Evolutionary conservation across 2,888 invertebrate genomes (phyloP).

Genomic region (Eupithecia inturbata): DNA sequence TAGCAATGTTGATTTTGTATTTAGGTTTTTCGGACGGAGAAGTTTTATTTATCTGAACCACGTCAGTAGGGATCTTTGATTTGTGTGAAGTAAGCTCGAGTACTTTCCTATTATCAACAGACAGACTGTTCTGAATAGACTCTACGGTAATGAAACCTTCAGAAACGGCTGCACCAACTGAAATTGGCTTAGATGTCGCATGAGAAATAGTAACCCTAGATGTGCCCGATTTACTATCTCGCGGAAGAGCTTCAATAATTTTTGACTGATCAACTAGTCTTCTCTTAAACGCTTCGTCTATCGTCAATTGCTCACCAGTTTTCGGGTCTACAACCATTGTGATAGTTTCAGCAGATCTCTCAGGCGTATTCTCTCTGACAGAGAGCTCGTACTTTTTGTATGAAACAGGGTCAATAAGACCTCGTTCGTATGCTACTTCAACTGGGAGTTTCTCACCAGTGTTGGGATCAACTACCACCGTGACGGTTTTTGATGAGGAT

Average conservation of each 20-base stretch:
- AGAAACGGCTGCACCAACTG: constrained; percentile 84
- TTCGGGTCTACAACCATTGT: constrained; percentile 85
- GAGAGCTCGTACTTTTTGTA: constrained; percentile 79
- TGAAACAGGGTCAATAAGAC: constrained; percentile 72
- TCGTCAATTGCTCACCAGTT: constrained; percentile 88
- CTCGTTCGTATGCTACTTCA: constrained; percentile 86
- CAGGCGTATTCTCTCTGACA: constrained; percentile 58
- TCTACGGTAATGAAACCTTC: constrained; percentile 83
- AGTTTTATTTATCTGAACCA: constrained; percentile 84
- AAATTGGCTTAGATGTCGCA: constrained; percentile 75
- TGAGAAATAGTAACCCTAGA: constrained; percentile 58
- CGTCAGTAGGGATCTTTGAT: constrained; percentile 66
- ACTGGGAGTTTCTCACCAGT: constrained; percentile 89
- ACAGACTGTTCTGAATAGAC: constrained; percentile 76
- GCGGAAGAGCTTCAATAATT: constrained; percentile 36
- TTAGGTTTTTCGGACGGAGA: constrained; percentile 86
- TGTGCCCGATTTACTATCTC: constrained; percentile 45
- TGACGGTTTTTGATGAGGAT: constrained; percentile 44
- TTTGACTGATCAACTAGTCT: constrained; percentile 70
- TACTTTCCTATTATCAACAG: constrained; percentile 65
- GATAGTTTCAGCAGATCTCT: constrained; percentile 52
- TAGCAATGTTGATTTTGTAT: constrained; percentile 86
- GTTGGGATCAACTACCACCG: constrained; percentile 86
- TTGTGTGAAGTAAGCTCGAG: constrained; percentile 54
- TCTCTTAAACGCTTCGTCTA: constrained; percentile 86